Conservation (phyloP, 2,113 vertebrate species). For the Phrynosoma blainvillii region DNA sequence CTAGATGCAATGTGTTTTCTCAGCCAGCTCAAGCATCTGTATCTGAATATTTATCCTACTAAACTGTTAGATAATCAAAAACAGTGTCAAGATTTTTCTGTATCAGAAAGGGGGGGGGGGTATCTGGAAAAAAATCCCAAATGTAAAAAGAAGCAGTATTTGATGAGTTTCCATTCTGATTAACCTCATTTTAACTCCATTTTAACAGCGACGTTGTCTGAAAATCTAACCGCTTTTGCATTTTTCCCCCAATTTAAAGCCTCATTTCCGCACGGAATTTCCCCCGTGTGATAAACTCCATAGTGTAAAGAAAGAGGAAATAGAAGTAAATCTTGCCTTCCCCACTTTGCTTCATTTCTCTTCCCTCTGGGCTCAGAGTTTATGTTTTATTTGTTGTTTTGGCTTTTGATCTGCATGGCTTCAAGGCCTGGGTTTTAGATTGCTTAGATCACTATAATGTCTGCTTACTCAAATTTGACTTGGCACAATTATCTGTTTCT, state of each 20-base stretch:
- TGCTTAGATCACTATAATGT: background rate
- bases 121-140: no score
- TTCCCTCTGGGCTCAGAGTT: background rate
- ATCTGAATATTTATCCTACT: constrained; percentile 6
- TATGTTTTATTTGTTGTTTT: background rate
- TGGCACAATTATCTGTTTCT: background rate
- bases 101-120: no score
- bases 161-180: no score
- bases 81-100: background rate
- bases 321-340: background rate
- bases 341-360: background rate
- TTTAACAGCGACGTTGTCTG: no score
- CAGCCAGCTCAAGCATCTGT: rapidly evolving
- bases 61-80: constrained; percentile 11
- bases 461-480: background rate
- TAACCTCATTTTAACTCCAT: no score
- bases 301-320: background rate
- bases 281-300: no score
- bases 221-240: no score
- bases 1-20: background rate
- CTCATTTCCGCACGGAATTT: no score
- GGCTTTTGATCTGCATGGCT: background rate
- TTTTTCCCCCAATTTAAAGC: no score
- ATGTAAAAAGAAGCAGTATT: no score
- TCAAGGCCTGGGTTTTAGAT: background rate